Evolutionary conservation across 2,888 invertebrate species (phyloP), one percentile per base, ranked within the genome.

Genomic region (Notodonta ziczac): DNA sequence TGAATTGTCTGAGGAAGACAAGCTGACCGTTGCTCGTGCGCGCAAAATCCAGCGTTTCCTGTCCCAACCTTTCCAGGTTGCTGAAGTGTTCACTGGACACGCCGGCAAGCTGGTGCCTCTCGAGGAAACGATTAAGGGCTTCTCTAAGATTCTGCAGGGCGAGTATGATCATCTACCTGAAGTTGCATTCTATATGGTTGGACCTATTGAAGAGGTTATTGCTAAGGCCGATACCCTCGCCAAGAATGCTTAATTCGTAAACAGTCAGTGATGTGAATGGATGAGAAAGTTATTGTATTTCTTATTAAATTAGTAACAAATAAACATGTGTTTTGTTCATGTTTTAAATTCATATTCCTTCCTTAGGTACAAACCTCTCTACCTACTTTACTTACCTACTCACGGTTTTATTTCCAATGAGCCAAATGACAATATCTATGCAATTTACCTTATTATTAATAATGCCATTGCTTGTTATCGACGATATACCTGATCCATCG

Each of bases 161-260:
- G 97, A 98, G 79, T 95, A 96, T 80, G 98, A 98, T 89, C 97
- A 98, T 88, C 91, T 98, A 75, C 98, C 98, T 14, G 97, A 97
- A 90, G 95, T 97, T 70, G 98, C 98, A 63, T 98, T 98, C 94
- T 98, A 98, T 94, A 98, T 98, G 98, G 97, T 98, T 65, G 98
- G 98, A 70, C 96, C 96, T 51, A 67, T 67, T 65, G 65, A 65
- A n/a, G 67, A 98, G 91, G 98, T 98, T 58, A 94, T 96, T 61
- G 95, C 95, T 63, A 98, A 98, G 91, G 98, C 98, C 69, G 97
- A 98, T 78, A 95, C 96, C 69, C 91, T 97, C 73, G 96, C 96
- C 62, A 94, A 95, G 83, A 87, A 97, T 88, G 97, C 97, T 63
- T 84, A 76, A 97, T 88, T 97, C 97, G 63, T 84, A 76, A 81